These are phyloP conservation scores for Bucco capensis DNA, from an alignment of 2,113 vertebrate species.

Conservation along the genomic window DNA sequence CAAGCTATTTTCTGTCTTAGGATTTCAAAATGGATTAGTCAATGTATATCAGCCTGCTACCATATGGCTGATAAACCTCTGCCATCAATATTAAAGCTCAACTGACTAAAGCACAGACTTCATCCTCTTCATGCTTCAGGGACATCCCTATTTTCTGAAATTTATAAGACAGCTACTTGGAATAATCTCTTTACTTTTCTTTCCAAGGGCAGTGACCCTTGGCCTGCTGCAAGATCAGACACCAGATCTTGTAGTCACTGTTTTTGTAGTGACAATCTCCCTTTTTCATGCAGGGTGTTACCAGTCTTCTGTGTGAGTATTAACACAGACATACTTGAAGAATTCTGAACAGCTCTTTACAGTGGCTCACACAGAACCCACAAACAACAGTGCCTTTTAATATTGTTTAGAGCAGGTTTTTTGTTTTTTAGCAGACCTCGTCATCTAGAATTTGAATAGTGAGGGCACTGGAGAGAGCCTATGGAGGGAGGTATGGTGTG, in stretches of 20 bases:
- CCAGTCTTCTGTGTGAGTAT: background rate
- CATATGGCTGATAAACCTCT: constrained; percentile 46
- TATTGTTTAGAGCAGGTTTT: background rate
- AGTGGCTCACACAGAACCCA: background rate
- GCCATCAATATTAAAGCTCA: background rate
- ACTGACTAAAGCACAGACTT: background rate
- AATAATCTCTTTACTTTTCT: background rate
- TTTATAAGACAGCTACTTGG: constrained; percentile 15
- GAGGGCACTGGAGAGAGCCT: background rate
- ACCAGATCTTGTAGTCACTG: background rate
- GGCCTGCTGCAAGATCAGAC: background rate
- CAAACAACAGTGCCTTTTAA: background rate
- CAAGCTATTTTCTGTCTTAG: constrained; percentile 13
- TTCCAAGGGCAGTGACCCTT: background rate
- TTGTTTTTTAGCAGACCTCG: background rate
- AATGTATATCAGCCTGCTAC: constrained; percentile 11
- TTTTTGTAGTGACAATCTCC: background rate
- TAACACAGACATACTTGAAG: background rate
- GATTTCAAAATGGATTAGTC: constrained; percentile 44
- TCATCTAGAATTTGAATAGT: background rate
- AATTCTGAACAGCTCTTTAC: background rate
- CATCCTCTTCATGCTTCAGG: constrained; percentile 12
- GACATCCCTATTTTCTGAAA: constrained; percentile 9
- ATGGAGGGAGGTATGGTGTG: accelerated
- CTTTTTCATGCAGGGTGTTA: background rate